phyloP scores from a whole-genome alignment of 2,797 vertebrate species.

The Bradypus variegatus region DNA sequence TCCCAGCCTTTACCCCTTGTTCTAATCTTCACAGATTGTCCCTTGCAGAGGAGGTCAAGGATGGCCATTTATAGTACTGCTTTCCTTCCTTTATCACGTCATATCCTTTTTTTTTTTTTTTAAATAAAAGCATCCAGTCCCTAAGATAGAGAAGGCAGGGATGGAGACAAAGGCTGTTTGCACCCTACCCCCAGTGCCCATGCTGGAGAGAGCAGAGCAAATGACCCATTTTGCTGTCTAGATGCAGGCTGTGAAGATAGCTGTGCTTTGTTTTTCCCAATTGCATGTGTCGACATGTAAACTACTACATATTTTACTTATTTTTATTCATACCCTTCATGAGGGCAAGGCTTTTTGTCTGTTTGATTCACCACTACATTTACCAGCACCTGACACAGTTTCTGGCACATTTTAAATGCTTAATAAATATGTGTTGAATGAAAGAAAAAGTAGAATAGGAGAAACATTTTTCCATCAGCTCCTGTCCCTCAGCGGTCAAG shows the following conservation, averaged over 20 bases:
- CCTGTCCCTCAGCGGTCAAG: neutral
- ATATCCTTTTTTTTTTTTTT: neutral
- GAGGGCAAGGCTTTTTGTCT: neutral
- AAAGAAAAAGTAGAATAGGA: too few species aligned
- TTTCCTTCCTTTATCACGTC: neutral
- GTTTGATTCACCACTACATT: neutral
- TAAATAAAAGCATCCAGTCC: neutral
- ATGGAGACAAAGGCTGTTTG: neutral
- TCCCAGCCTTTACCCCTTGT: neutral
- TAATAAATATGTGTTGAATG: neutral
- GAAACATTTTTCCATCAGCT: neutral
- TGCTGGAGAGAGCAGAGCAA: accelerated
- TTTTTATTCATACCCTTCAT: neutral
- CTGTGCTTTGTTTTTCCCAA: neutral
- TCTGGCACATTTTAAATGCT: neutral
- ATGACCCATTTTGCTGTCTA: neutral
- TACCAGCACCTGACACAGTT: neutral
- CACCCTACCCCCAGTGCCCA: neutral
- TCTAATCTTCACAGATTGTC: neutral
- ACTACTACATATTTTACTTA: neutral
- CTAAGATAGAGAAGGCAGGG: neutral
- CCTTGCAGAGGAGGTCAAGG: neutral
- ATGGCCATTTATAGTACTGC: accelerated
- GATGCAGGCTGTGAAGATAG: accelerated
- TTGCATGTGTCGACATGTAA: neutral